A percentile compares a stretch with the other conserved stretches of the same genome.
Conservation (phyloP, 1,140 invertebrate species). For the Danaus plexippus region DNA sequence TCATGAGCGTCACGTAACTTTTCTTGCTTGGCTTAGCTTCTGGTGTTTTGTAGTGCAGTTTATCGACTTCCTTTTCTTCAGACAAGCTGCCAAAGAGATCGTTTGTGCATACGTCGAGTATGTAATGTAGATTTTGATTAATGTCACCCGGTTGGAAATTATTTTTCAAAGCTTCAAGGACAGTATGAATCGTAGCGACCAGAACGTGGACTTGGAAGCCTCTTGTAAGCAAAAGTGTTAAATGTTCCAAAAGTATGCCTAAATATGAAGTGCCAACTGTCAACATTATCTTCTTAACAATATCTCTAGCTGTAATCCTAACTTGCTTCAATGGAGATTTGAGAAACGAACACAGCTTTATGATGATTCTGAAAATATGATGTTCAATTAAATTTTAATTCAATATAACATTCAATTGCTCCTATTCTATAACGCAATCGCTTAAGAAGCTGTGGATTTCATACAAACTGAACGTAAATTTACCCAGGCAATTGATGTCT, state of each 20-base stretch:
- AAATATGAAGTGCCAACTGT: conserved; percentile 89
- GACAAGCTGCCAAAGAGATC: conserved; percentile 90
- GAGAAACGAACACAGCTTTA: conserved; percentile 91
- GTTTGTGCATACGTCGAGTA: conserved; percentile 88
- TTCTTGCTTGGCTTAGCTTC: conserved; percentile 87
- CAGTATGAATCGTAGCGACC: conserved; percentile 88
- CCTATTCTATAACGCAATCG: no score
- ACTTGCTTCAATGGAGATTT: conserved; percentile 93
- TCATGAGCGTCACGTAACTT: conserved; percentile 88
- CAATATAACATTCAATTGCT: no score
- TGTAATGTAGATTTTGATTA: conserved; percentile 81
- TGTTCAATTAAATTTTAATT: no score
- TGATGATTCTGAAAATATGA: conserved; percentile 78
- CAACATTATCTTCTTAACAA: conserved; percentile 89
- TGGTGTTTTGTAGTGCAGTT: conserved; percentile 84
- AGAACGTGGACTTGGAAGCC: conserved; percentile 97
- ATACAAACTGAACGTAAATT: conserved; percentile 29
- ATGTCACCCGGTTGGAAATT: conserved; percentile 78
- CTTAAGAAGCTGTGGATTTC: not conserved
- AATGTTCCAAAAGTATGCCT: conserved; percentile 83
- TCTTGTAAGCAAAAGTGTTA: conserved; percentile 84
- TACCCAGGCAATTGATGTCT: conserved; percentile 86
- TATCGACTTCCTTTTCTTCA: conserved; percentile 93
- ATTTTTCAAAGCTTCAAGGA: conserved; percentile 81
- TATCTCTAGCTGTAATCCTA: conserved; percentile 87